These are phyloP conservation scores for Heloderma charlesbogerti DNA, from an alignment of 2,113 vertebrate genomes.

Conservation along the genomic window DNA sequence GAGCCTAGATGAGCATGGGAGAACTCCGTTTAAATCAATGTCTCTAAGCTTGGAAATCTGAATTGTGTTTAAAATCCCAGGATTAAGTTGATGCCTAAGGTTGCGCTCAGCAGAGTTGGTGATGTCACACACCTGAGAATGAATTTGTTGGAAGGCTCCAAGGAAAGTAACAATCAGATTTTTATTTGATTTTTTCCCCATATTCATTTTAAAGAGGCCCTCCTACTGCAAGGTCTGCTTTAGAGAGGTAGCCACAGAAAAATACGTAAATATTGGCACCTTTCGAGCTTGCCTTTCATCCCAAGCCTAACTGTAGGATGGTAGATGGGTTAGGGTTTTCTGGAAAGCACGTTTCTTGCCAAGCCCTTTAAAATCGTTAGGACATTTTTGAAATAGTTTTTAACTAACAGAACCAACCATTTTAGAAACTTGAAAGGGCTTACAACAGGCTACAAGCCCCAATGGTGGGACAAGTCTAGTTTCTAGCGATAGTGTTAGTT, in stretches of 20 bases:
- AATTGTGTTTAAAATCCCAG: neutral
- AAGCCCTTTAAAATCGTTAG: neutral
- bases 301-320: slow-evolving; percentile 2
- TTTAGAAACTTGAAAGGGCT: slow-evolving; percentile 19
- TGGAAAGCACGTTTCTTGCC: neutral
- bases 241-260: slow-evolving; percentile 48
- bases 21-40: neutral
- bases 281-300: slow-evolving; percentile 43
- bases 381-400: slow-evolving; percentile 49
- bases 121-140: neutral
- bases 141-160: slow-evolving; percentile 12
- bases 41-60: neutral
- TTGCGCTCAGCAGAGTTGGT: neutral
- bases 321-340: slow-evolving; percentile 29
- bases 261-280: slow-evolving; percentile 39
- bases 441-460: slow-evolving; percentile 1
- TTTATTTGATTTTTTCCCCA: neutral
- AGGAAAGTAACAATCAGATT: slow-evolving; percentile 25
- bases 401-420: slow-evolving; percentile 41
- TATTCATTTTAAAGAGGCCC: neutral
- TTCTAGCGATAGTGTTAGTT: slow-evolving; percentile 17
- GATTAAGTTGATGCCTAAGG: neutral
- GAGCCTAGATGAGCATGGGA: neutral
- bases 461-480: neutral
- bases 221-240: slow-evolving; percentile 20